A percentile compares a stretch with the other conserved stretches of the same genome.
These are phyloP conservation scores for Acholoe squamosa DNA, from an alignment of 2,888 invertebrate species.

Conservation along the genomic window DNA sequence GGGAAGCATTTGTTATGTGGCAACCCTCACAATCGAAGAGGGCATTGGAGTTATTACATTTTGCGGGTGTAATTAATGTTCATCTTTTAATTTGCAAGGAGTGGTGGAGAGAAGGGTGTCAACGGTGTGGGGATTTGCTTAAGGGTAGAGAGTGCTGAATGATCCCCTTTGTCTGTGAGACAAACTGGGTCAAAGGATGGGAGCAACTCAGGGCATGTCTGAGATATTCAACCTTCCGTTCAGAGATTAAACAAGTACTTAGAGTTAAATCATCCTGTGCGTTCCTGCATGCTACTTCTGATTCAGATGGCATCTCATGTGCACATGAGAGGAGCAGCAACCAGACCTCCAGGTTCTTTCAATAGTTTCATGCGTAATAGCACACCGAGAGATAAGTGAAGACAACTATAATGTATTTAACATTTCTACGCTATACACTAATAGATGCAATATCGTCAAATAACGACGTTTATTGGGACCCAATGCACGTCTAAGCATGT, in stretches of 20 bases:
- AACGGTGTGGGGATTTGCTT: not conserved
- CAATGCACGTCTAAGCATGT: too few species aligned
- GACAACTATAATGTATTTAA: too few species aligned
- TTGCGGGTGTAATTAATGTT: constrained; percentile 42
- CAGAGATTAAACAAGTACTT: not conserved
- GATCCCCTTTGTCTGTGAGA: constrained; percentile 10
- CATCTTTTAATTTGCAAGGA: not conserved
- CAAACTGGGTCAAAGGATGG: not conserved
- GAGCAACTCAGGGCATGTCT: constrained; percentile 32
- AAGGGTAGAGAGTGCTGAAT: not conserved
- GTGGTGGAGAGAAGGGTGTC: too few species aligned
- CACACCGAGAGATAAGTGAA: too few species aligned
- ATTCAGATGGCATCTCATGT: not conserved
- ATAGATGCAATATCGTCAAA: too few species aligned
- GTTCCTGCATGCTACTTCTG: not conserved
- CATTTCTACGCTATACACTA: too few species aligned
- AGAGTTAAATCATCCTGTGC: not conserved
- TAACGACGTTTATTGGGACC: too few species aligned
- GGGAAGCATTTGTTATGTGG: not conserved
- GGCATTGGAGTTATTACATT: constrained; percentile 34
- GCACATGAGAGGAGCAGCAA: too few species aligned
- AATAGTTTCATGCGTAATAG: too few species aligned
- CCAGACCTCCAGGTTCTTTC: too few species aligned
- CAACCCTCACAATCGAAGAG: not conserved
- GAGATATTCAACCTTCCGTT: not conserved